Evolutionary conservation across 2,113 vertebrate genomes (phyloP).

Genomic region (Pelmatolapia mariae): DNA sequence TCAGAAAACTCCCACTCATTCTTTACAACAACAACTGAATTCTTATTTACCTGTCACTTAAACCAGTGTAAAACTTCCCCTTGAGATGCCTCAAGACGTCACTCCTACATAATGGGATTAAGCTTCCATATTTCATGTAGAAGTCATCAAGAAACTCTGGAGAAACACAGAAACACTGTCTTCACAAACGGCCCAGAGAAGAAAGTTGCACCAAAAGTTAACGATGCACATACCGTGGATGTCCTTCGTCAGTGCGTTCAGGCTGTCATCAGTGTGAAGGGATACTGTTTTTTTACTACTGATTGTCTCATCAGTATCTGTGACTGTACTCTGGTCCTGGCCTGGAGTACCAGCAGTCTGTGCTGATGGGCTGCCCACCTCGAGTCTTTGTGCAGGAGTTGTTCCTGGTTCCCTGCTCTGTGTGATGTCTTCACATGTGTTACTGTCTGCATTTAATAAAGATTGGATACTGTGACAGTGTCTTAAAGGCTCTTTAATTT

Average conservation of each 20-base stretch:
- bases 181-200: neutral
- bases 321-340: neutral
- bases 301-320: neutral
- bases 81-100: conserved; percentile 85
- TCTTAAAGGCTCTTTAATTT: neutral
- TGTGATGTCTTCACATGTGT: neutral
- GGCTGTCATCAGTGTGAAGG: neutral
- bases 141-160: conserved; percentile 87
- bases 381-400: neutral
- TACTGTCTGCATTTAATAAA: neutral
- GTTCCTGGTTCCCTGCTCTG: neutral
- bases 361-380: neutral
- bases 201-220: neutral
- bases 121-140: conserved; percentile 88
- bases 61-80: conserved; percentile 80
- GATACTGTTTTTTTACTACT: neutral
- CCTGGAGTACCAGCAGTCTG: neutral
- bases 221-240: conserved; percentile 25
- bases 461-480: neutral
- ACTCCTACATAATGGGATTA: conserved; percentile 84
- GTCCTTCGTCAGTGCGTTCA: neutral
- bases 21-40: neutral
- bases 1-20: accelerated
- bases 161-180: conserved; percentile 16
- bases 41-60: conserved; percentile 78